Evolutionary conservation across 2,888 invertebrate species (phyloP).

Genomic region (Caradrina clavipalpis): DNA sequence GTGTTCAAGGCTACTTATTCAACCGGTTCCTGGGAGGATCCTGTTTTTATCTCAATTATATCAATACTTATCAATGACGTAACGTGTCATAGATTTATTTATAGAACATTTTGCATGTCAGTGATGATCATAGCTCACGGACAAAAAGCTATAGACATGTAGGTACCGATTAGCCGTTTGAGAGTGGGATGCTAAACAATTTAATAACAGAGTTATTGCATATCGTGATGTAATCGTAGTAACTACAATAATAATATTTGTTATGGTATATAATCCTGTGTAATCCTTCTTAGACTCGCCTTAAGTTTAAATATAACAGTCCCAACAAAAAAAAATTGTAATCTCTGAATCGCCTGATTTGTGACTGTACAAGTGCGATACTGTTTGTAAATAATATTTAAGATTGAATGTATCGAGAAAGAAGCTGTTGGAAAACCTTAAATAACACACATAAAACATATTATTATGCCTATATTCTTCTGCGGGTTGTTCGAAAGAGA

Average conservation of each 20-base stretch:
- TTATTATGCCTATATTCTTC: no score
- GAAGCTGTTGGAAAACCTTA: no score
- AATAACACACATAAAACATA: no score
- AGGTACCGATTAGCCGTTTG: background rate
- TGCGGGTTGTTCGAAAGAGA: no score
- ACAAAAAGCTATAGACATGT: slow-evolving; percentile 28
- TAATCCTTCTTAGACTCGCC: background rate
- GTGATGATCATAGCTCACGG: slow-evolving; percentile 11
- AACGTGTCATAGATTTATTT: slow-evolving; percentile 5
- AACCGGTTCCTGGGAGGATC: background rate
- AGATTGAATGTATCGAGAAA: no score
- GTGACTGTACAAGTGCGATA: no score
- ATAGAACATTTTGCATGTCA: background rate
- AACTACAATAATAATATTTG: slow-evolving; percentile 1
- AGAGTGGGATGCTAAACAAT: slow-evolving; percentile 25
- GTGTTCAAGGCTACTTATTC: background rate
- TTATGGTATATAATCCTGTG: slow-evolving; percentile 1
- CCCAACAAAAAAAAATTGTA: no score
- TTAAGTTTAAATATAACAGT: no score
- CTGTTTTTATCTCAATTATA: background rate
- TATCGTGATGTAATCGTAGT: slow-evolving; percentile 20
- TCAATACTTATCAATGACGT: slow-evolving; percentile 13
- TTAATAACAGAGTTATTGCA: slow-evolving; percentile 1
- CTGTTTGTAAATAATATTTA: no score
- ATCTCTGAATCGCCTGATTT: no score